A percentile compares a stretch with the other conserved stretches of the same genome.
Conservation (phyloP, 2,797 vertebrate genomes). For the Vultur gryphus region DNA sequence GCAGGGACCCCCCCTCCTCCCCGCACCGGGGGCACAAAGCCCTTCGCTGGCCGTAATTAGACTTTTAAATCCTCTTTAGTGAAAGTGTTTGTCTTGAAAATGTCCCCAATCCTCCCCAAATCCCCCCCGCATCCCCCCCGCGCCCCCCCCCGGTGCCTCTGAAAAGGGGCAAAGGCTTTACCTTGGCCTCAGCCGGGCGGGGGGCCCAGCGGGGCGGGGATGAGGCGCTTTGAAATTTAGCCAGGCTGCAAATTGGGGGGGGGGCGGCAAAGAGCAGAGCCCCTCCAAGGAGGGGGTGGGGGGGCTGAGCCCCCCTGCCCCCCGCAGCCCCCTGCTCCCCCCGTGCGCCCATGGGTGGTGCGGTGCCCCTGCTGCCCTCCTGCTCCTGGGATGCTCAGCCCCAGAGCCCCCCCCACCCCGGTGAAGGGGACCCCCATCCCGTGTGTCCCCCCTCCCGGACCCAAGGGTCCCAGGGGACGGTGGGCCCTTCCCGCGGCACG, state of each 20-base stretch:
- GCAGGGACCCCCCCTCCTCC: neutral
- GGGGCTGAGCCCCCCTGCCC: neutral
- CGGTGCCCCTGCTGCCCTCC: neutral
- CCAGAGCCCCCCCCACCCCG: neutral
- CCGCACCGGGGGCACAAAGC: neutral
- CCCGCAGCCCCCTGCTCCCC: neutral
- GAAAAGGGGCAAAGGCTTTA: slow-evolving; percentile 61
- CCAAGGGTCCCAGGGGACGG: neutral
- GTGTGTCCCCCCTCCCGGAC: neutral
- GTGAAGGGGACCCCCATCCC: neutral
- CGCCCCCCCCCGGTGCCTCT: neutral
- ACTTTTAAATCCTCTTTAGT: slow-evolving; percentile 62
- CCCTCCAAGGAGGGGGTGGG: neutral
- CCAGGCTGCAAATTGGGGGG: neutral
- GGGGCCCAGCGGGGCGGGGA: neutral
- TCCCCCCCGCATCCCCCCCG: slow-evolving; percentile 12
- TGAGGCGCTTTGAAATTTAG: neutral
- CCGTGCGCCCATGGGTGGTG: neutral
- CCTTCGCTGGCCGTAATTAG: slow-evolving; percentile 3
- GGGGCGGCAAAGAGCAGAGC: neutral
- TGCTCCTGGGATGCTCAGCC: neutral
- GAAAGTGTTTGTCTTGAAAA: slow-evolving; percentile 73
- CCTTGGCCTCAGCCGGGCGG: neutral
- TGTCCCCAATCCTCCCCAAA: slow-evolving; percentile 77
- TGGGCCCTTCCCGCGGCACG: neutral